phyloP scores from a whole-genome alignment of 2,888 invertebrate species.

The Loripinus fragilis region DNA sequence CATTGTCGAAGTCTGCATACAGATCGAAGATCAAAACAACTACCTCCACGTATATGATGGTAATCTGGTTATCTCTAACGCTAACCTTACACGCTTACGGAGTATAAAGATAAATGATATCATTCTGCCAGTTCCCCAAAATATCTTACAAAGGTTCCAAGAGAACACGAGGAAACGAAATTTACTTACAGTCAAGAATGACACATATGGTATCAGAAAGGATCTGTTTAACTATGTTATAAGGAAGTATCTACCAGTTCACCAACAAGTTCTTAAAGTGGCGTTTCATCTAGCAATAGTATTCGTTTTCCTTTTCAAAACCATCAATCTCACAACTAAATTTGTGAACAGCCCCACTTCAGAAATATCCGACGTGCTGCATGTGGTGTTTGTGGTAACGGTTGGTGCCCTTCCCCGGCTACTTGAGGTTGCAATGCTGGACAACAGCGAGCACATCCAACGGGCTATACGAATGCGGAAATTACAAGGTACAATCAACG shows the following conservation, averaged over 20 bases:
- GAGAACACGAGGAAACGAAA: background rate
- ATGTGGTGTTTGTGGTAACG: slow-evolving; percentile 45
- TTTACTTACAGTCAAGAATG: slow-evolving; percentile 24
- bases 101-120: background rate
- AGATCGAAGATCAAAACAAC: slow-evolving; percentile 13
- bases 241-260: slow-evolving; percentile 27
- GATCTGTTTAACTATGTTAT: slow-evolving; percentile 34
- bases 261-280: slow-evolving; percentile 27
- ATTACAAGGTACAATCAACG: background rate
- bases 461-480: slow-evolving; percentile 28
- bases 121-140: background rate
- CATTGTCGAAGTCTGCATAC: slow-evolving; percentile 23
- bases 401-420: slow-evolving; percentile 43
- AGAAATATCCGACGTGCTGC: slow-evolving; percentile 44
- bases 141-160: background rate
- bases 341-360: slow-evolving; percentile 6
- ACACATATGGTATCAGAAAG: slow-evolving; percentile 30
- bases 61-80: slow-evolving; percentile 19
- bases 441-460: slow-evolving; percentile 25
- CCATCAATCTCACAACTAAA: slow-evolving; percentile 19
- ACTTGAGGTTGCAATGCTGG: slow-evolving; percentile 33
- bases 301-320: slow-evolving; percentile 3
- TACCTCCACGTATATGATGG: slow-evolving; percentile 14
- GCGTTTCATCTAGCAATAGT: slow-evolving; percentile 29
- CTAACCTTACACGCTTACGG: background rate